Conservation (phyloP, 2,797 vertebrate genomes). For the Potorous gilbertii region DNA sequence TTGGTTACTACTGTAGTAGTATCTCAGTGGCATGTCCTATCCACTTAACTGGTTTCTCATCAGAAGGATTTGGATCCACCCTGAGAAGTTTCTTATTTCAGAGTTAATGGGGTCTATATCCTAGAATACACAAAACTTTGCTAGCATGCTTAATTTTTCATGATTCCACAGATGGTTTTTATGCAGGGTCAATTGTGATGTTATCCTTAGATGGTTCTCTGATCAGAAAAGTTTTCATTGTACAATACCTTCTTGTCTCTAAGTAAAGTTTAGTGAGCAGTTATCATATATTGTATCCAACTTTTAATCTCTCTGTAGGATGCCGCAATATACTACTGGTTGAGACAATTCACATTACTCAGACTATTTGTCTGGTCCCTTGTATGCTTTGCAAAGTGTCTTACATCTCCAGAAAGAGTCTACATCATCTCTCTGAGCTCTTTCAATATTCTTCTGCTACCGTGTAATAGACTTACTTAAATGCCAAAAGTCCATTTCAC, state of each 20-base stretch:
- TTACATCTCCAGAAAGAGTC: not conserved
- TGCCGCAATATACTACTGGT: not conserved
- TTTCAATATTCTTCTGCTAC: not conserved
- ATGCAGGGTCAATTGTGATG: not conserved
- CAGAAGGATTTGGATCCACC: not conserved
- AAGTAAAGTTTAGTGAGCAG: not conserved
- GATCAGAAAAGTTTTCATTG: not conserved
- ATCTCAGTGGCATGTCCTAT: not conserved
- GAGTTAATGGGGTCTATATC: not conserved
- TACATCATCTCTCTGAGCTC: not conserved
- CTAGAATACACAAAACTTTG: not conserved
- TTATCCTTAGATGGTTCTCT: not conserved
- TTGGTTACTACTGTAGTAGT: not conserved
- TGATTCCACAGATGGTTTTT: not conserved
- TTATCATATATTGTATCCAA: not conserved
- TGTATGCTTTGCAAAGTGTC: not conserved
- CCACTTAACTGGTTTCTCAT: not conserved
- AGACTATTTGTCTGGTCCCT: not conserved
- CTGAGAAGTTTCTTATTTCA: not conserved
- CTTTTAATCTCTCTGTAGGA: not conserved
- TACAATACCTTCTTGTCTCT: not conserved
- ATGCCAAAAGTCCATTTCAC: not conserved
- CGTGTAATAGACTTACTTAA: not conserved
- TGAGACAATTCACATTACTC: not conserved
- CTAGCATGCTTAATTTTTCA: not conserved